Conservation (phyloP, 2,888 invertebrate species). For the Thereva unica region DNA sequence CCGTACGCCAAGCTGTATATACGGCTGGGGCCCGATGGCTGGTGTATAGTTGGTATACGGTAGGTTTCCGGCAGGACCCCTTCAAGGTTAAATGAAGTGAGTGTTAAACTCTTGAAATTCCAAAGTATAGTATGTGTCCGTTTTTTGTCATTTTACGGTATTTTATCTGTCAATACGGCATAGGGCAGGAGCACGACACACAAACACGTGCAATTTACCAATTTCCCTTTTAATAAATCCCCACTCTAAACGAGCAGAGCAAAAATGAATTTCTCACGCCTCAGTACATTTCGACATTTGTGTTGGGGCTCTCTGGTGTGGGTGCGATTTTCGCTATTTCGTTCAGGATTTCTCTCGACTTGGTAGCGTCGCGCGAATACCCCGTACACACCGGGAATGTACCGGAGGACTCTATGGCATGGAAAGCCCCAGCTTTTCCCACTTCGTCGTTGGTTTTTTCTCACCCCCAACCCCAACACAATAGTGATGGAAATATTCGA, state of each 20-base stretch:
- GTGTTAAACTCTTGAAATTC: background rate
- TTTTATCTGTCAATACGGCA: slow-evolving; percentile 28
- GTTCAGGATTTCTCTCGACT: no score
- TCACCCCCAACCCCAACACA: background rate
- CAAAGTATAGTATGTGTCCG: slow-evolving; percentile 9
- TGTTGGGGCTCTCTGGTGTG: background rate
- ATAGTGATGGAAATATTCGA: slow-evolving; percentile 30
- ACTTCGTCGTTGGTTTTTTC: background rate
- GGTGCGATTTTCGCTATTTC: no score
- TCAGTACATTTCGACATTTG: slow-evolving; percentile 31
- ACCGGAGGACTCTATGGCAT: no score
- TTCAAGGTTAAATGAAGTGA: slow-evolving; percentile 18
- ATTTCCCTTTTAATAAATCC: slow-evolving; percentile 34
- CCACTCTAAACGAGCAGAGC: slow-evolving; percentile 17
- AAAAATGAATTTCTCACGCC: slow-evolving; percentile 33
- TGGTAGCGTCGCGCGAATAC: no score
- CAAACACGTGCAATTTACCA: slow-evolving; percentile 30
- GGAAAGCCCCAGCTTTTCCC: background rate
- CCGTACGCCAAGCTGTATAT: no score
- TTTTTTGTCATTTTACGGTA: slow-evolving; percentile 29
- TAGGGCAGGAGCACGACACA: background rate
- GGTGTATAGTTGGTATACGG: no score
- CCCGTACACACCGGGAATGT: no score
- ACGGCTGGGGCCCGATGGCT: no score
- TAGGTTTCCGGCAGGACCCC: no score